These are phyloP conservation scores for Lindbergichthys nudifrons DNA, from an alignment of 2,797 vertebrate genomes.

Conservation along the genomic window DNA sequence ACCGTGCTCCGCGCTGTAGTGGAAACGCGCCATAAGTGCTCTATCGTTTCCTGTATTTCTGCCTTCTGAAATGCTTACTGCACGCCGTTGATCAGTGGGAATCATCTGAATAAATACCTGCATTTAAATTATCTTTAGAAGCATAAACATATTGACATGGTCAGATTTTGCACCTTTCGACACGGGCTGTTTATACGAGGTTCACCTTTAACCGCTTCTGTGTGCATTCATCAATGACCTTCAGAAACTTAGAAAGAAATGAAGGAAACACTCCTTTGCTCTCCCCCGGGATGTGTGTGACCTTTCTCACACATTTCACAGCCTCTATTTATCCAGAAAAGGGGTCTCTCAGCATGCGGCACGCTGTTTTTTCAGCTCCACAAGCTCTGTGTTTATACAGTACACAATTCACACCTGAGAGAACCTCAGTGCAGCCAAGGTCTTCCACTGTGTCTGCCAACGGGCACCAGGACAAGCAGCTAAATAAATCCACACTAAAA, in stretches of 20 bases:
- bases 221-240: constrained; percentile 51
- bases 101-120: not conserved
- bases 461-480: not conserved
- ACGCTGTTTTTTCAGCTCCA: constrained; percentile 19
- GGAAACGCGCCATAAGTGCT: no score
- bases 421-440: not conserved
- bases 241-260: constrained; percentile 54
- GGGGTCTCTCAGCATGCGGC: constrained; percentile 15
- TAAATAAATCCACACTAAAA: not conserved
- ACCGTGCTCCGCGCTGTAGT: no score
- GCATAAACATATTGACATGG: constrained; percentile 12
- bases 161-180: constrained; percentile 13
- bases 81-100: not conserved
- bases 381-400: constrained; percentile 17
- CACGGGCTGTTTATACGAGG: constrained; percentile 45
- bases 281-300: constrained; percentile 52
- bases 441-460: not conserved
- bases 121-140: constrained; percentile 19
- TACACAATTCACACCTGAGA: constrained; percentile 35
- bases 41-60: not conserved
- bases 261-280: constrained; percentile 52
- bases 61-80: not conserved
- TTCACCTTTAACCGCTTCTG: constrained; percentile 51
- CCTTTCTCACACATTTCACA: constrained; percentile 58
- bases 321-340: constrained; percentile 57